Evolutionary conservation across 2,797 vertebrate species (phyloP), one percentile per base, ranked within the genome.

Genomic region (Syncerus caffer): DNA sequence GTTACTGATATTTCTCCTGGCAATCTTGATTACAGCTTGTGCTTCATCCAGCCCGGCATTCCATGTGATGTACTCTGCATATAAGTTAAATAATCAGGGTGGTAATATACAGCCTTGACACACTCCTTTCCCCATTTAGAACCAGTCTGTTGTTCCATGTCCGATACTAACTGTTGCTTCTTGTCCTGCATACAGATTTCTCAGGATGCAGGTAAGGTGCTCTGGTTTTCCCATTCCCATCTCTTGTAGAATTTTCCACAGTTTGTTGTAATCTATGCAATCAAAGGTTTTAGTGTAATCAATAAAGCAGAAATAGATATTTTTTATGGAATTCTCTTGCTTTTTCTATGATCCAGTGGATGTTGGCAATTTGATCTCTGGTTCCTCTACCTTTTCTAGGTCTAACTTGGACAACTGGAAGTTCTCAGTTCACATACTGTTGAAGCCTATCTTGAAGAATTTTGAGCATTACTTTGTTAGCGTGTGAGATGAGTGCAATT

Each of bases 131-230:
- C n/a, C 17, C 9, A 38, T 71, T 71, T 71, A 38, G n/a, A 71
- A 71, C 19, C 17, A 71, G n/a, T 34, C 64, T 38, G 19, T 38
- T 71, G 19, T 71, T 38, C 64, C n/a, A 71, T 23, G n/a, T 38
- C n/a, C 1, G 0, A 17, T 12, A 38, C n/a, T 38, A 71, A 21
- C 2, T 6, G 17, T 34, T 67, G 17, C 4, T 67, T 34, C 64
- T 71, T 71, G 64, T 23, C 19, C n/a, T 38, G 19, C 9, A 71
- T 12, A 71, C n/a, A 38, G 64, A 23, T 38, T 71, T 71, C 64
- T 38, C 19, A 38, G n/a, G 4, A 38, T 10, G 64, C n/a, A 38
- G 64, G 9, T 38, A 21, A 71, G 64, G 64, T 21, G 9, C 17
- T 71, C 64, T 71, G 34, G 19, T 71, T 38, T 34, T 38, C 64